phyloP scores from a whole-genome alignment of 35 echinoderm and acorn worm species.

The Apostichopus parvimensis region DNA sequence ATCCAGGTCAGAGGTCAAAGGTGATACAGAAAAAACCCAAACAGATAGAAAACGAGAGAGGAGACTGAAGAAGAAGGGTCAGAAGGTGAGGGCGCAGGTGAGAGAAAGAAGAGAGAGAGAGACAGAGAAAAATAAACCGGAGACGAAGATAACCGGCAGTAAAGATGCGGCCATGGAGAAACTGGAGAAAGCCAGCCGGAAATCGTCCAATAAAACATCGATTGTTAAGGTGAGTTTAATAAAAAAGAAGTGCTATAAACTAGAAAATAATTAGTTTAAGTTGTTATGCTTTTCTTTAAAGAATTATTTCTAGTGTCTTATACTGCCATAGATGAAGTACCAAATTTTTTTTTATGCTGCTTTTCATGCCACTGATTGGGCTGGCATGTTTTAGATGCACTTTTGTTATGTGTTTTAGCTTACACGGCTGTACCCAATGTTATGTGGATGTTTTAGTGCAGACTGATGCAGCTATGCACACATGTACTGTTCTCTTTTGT shows the following conservation, averaged over 20 bases:
- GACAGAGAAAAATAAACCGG: conserved; percentile 66
- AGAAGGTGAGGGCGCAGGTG: conserved; percentile 65
- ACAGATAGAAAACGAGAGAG: conserved; percentile 73
- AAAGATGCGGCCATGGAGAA: conserved; percentile 75
- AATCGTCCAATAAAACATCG: conserved; percentile 75
- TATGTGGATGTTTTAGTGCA: no score
- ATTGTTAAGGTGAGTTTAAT: conserved; percentile 70
- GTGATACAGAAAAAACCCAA: conserved; percentile 71
- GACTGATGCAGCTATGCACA: no score
- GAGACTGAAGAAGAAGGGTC: conserved; percentile 78
- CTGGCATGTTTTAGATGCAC: no score
- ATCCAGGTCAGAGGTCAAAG: neutral
- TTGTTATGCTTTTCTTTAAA: no score
- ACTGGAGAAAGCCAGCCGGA: conserved; percentile 78
- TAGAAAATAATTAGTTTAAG: no score
- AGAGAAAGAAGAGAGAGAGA: conserved; percentile 60
- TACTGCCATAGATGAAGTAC: no score
- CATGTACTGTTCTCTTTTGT: no score
- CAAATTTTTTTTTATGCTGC: no score
- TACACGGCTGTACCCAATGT: no score
- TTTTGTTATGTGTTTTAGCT: no score
- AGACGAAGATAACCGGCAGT: conserved; percentile 57
- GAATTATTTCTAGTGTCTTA: no score
- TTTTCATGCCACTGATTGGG: no score
- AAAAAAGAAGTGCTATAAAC: neutral